Percentiles rank a stretch among this genome's conserved stretches.
These are phyloP conservation scores for Ctenoplectra terminalis DNA, from an alignment of 1,140 invertebrate species.

Conservation along the genomic window DNA sequence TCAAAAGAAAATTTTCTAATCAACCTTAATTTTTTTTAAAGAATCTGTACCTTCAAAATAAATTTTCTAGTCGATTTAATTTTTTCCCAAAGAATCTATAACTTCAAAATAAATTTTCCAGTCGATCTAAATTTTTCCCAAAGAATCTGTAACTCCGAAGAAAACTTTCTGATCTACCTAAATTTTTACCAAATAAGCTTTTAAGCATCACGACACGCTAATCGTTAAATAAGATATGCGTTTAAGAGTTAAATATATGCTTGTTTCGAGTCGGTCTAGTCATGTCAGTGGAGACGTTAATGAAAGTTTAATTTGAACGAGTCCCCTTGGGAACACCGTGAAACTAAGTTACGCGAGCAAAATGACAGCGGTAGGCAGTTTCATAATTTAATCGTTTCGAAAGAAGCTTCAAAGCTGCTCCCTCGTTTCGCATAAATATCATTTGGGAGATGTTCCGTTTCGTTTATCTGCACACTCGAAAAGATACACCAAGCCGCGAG, in stretches of 20 bases:
- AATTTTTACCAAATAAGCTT: background rate
- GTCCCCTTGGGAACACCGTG: constrained; percentile 32
- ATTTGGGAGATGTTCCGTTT: constrained; percentile 24
- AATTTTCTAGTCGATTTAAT: no score
- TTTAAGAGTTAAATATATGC: no score
- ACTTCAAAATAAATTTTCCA: no score
- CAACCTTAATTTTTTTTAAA: no score
- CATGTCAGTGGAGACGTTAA: background rate
- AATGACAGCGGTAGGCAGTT: constrained; percentile 17
- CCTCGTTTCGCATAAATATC: constrained; percentile 48
- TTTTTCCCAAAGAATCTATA: no score
- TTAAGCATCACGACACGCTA: background rate
- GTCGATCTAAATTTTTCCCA: no score
- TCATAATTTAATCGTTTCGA: constrained; percentile 56
- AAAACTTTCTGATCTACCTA: no score
- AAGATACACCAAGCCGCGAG: constrained; percentile 15
- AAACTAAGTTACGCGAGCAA: constrained; percentile 33
- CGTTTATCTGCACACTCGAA: background rate
- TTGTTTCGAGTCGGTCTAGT: background rate
- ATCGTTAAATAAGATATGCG: background rate
- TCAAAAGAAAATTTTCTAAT: no score
- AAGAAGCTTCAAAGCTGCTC: constrained; percentile 22
- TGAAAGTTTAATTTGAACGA: constrained; percentile 46
- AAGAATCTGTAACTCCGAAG: no score
- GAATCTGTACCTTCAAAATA: no score